phyloP scores from a whole-genome alignment of 2,888 invertebrate genomes.

The Notocelia uddmanniana region DNA sequence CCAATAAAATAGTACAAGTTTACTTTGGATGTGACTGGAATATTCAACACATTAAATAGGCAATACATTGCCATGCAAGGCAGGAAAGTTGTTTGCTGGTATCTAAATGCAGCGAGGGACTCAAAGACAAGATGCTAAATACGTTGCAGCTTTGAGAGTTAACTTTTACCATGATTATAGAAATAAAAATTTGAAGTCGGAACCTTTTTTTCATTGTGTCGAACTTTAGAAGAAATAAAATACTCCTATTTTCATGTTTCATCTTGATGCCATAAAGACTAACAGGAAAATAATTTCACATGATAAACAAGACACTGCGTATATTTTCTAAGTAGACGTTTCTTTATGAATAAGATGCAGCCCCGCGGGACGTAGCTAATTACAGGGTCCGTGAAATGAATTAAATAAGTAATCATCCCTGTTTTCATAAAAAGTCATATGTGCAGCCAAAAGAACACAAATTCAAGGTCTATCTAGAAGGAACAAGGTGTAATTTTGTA shows the following conservation, averaged over 20 bases:
- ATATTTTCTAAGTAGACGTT: not conserved
- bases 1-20: slow-evolving; percentile 5
- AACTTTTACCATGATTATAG: not conserved
- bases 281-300: too few relatives aligned
- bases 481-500: not conserved
- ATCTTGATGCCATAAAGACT: too few relatives aligned
- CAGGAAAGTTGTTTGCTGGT: not conserved
- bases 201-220: too few relatives aligned
- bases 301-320: not conserved
- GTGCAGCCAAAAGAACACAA: not conserved
- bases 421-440: not conserved
- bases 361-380: slow-evolving; percentile 1
- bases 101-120: not conserved
- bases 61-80: not conserved
- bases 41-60: not conserved
- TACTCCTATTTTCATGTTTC: too few relatives aligned
- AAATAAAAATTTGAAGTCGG: too few relatives aligned
- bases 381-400: not conserved
- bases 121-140: not conserved
- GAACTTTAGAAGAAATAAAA: too few relatives aligned
- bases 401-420: slow-evolving; percentile 18
- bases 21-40: slow-evolving; percentile 5
- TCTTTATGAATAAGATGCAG: not conserved
- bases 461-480: not conserved
- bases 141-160: not conserved